Percentiles rank a stretch among this genome's conserved stretches.
phyloP scores from a whole-genome alignment of 2,113 vertebrate genomes.

The Pomatostomus ruficeps region DNA sequence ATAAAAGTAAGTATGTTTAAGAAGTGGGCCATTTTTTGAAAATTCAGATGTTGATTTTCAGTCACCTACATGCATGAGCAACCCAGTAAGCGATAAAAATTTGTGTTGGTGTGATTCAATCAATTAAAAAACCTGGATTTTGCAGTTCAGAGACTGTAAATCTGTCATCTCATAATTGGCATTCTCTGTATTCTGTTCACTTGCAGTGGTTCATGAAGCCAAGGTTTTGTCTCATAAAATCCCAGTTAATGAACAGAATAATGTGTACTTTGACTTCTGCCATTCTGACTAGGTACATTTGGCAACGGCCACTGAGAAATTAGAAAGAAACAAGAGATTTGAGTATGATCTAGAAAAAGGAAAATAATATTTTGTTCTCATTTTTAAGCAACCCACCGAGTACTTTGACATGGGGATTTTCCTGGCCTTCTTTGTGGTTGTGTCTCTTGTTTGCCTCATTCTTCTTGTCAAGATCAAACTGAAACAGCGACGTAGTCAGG shows the following conservation, averaged over 20 bases:
- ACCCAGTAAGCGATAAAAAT: not conserved
- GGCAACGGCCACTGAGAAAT: not conserved
- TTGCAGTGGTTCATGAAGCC: not conserved
- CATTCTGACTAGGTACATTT: not conserved
- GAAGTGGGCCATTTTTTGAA: not conserved
- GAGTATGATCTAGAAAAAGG: not conserved
- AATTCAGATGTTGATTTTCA: not conserved
- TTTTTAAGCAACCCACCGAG: slow-evolving; percentile 90
- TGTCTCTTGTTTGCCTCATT: slow-evolving; percentile 95
- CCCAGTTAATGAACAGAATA: not conserved
- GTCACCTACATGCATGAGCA: not conserved
- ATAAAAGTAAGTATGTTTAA: not conserved
- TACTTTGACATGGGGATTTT: slow-evolving; percentile 99
- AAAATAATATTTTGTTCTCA: slow-evolving; percentile 1
- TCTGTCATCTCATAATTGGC: not conserved
- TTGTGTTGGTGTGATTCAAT: slow-evolving; percentile 1
- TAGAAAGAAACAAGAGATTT: not conserved
- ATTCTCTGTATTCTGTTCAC: not conserved
- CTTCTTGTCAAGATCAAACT: slow-evolving; percentile 99
- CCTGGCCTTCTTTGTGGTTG: slow-evolving; percentile 96
- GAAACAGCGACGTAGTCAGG: slow-evolving; percentile 96
- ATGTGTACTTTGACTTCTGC: not conserved
- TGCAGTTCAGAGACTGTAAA: slow-evolving; percentile 27
- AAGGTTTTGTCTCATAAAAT: not conserved
- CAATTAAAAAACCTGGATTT: not conserved